These are phyloP conservation scores for Chironomus striatipennis DNA, from an alignment of 1,140 invertebrate genomes.

Conservation along the genomic window DNA sequence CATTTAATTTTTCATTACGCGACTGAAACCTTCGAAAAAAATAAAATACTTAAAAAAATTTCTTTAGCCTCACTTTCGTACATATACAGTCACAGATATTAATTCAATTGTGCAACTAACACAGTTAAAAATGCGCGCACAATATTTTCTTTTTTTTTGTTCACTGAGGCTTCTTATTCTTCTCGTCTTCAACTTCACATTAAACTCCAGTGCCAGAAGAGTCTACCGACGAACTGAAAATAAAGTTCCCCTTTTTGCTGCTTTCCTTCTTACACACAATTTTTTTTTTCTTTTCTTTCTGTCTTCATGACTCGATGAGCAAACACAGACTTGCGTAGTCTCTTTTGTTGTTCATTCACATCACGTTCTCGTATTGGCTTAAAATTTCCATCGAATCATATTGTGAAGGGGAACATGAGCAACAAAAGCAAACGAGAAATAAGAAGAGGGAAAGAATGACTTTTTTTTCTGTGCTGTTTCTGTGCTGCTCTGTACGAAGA, in stretches of 20 bases:
- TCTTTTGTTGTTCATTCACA: background rate
- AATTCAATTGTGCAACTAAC: background rate
- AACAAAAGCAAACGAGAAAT: background rate
- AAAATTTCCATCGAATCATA: constrained; percentile 17
- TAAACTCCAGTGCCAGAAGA: constrained; percentile 8
- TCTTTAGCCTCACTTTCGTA: background rate
- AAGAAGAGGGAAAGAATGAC: constrained; percentile 2
- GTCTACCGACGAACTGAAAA: constrained; percentile 9
- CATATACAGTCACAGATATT: background rate
- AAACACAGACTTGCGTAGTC: background rate
- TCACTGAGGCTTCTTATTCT: constrained; percentile 1
- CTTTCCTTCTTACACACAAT: background rate
- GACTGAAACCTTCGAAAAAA: constrained; percentile 1
- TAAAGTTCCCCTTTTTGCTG: background rate
- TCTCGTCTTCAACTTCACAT: constrained; percentile 7
- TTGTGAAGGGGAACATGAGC: background rate
- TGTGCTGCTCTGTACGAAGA: background rate
- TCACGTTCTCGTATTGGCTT: constrained; percentile 2
- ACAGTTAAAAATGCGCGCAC: background rate
- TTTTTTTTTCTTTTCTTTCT: background rate
- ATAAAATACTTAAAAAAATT: background rate
- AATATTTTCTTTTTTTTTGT: background rate
- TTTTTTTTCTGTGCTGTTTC: background rate
- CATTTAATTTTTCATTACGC: background rate
- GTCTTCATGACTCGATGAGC: background rate